Evolutionary conservation across 2,888 invertebrate genomes (phyloP), one percentile per base, ranked within the genome.

Genomic region (Drosophila merina): DNA sequence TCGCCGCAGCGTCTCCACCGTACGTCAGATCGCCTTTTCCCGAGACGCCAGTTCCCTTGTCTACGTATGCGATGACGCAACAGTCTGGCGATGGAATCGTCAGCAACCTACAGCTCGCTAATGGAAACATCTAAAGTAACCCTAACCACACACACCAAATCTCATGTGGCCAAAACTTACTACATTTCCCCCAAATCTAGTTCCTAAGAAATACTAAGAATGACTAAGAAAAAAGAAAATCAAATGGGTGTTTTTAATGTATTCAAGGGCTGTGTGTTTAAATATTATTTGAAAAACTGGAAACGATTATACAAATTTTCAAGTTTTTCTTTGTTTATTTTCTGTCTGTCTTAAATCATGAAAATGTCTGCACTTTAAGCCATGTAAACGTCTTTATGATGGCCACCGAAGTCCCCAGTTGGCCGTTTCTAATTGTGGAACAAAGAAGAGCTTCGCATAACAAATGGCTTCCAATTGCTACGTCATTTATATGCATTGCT

Each of bases 31-130:
- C 3, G 96, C 97, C 51, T 93, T 99, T 67, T 97, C 97, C 33
- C 93, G 97, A 14, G 97, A 97, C 89, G 98, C 97, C 26, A 95
- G 94, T 72, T 95, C 97, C 36, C 92, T 99, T 63, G 92, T 99
- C n/a, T 97, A 97, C 74, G 98, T 98, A 50, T 98, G 98, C 92
- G 99, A 99, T 89, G 98, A 99, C 92, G 97, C 97, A 4, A 97
- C 98, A 14, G 95, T 99, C 79, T 99, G 98, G 98, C 94, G 99
- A 80, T 99, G 98, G 98, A 98, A 99, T 92, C 88, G 90, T 0
- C 74, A 88, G 3, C 72, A 72, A 8, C 58, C 83, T 0, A 26
- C 76, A 1, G 57, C 85, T 52, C 68, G 71, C 30, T 84, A 42
- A 59, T 50, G 8, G 30, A 42, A 8, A 28, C 12, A 60, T 6